These are phyloP conservation scores for Psittacus erithacus DNA, from an alignment of 2,113 vertebrate genomes.

Conservation along the genomic window DNA sequence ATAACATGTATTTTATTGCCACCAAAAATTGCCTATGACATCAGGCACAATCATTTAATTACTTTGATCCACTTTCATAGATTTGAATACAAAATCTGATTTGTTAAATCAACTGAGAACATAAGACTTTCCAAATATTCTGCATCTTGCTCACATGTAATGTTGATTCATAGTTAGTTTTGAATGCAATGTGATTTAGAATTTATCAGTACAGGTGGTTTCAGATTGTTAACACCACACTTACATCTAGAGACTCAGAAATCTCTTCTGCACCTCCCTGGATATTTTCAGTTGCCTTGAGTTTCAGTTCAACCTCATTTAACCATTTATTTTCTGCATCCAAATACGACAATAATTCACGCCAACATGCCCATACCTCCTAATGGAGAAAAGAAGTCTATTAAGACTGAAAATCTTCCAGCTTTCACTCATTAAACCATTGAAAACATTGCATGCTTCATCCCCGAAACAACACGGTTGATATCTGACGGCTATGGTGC, in stretches of 20 bases:
- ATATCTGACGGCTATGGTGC: not conserved
- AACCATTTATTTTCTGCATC: conserved; percentile 92
- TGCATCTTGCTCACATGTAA: not conserved
- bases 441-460: not conserved
- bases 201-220: not conserved
- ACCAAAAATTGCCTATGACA: not conserved
- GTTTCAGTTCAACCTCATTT: conserved; percentile 88
- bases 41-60: not conserved
- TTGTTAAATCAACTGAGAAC: not conserved
- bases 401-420: not conserved
- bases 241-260: conserved; percentile 87
- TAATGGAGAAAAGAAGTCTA: conserved; percentile 47
- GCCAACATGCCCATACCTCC: conserved; percentile 98
- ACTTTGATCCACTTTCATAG: not conserved
- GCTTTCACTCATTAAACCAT: not conserved
- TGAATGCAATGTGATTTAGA: not conserved
- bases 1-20: not conserved
- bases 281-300: conserved; percentile 87
- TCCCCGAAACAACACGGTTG: not conserved
- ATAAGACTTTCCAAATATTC: not conserved
- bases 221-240: conserved; percentile 40
- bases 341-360: conserved; percentile 89
- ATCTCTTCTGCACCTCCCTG: conserved; percentile 88
- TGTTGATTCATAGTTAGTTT: not conserved
- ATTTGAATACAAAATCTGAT: not conserved